phyloP scores from a whole-genome alignment of 1,140 invertebrate species.

The Drosophila tristis region DNA sequence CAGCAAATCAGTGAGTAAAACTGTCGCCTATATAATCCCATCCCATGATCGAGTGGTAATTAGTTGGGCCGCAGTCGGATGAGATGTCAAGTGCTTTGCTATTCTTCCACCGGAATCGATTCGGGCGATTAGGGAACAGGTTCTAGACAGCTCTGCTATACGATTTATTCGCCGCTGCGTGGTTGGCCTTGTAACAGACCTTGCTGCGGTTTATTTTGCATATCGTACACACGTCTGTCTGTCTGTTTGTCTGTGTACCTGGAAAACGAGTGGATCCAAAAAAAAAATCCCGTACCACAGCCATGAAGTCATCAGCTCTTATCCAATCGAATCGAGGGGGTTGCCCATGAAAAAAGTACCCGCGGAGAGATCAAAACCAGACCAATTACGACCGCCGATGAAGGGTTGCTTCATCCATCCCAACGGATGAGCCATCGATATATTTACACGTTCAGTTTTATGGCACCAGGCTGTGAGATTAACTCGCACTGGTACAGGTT shows the following conservation, averaged over 20 bases:
- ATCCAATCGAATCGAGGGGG: constrained; percentile 12
- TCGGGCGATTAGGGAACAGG: constrained; percentile 63
- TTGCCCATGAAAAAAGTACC: constrained; percentile 37
- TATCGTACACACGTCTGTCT: background rate
- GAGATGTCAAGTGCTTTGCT: background rate
- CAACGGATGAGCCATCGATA: constrained; percentile 7
- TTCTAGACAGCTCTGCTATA: constrained; percentile 38
- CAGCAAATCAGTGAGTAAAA: constrained; percentile 90
- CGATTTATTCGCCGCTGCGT: constrained; percentile 21
- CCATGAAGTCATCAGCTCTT: constrained; percentile 30
- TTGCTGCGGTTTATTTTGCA: constrained; percentile 53
- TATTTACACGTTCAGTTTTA: background rate
- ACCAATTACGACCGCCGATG: background rate
- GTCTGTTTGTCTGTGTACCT: constrained; percentile 21
- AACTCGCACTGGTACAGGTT: background rate
- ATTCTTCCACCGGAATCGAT: constrained; percentile 67
- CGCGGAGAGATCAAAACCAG: constrained; percentile 1
- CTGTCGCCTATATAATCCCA: too few relatives aligned
- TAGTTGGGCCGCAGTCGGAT: constrained; percentile 4
- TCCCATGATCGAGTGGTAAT: constrained; percentile 9
- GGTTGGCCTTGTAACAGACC: constrained; percentile 71
- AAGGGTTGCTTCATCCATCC: too few relatives aligned
- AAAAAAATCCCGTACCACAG: constrained; percentile 49
- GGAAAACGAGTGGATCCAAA: constrained; percentile 29
- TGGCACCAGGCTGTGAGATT: constrained; percentile 9